Evolutionary conservation across 2,888 invertebrate species (phyloP).

Genomic region (Lydus trimaculatus): DNA sequence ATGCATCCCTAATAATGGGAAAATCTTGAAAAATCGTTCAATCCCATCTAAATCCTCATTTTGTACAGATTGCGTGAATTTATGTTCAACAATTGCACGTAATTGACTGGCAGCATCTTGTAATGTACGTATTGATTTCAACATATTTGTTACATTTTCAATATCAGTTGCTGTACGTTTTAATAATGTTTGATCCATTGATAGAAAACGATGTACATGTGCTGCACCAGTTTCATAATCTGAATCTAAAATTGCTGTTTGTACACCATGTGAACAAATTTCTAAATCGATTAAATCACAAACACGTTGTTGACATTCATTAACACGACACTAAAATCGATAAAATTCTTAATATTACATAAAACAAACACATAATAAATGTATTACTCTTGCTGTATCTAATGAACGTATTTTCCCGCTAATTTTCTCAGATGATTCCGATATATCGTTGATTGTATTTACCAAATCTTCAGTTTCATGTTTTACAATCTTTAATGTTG

Average conservation of each 20-base stretch:
- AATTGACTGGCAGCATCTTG: conserved; percentile 80
- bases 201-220: conserved; percentile 92
- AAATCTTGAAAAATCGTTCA: conserved; percentile 96
- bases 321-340: conserved; percentile 78
- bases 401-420: conserved; percentile 94
- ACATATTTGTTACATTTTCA: conserved; percentile 72
- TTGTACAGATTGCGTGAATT: conserved; percentile 91
- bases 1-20: conserved; percentile 92
- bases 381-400: conserved; percentile 85
- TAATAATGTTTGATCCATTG: conserved; percentile 87
- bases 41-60: conserved; percentile 89
- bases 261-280: conserved; percentile 96
- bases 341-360: conserved; percentile 12
- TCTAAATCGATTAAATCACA: conserved; percentile 95
- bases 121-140: conserved; percentile 74
- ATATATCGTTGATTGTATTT: conserved; percentile 86
- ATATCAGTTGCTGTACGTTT: conserved; percentile 81
- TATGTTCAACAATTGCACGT: conserved; percentile 72
- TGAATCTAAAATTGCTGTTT: conserved; percentile 90
- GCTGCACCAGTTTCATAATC: conserved; percentile 97
- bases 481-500: conserved; percentile 79
- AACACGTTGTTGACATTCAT: conserved; percentile 92
- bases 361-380: not conserved
- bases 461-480: conserved; percentile 82
- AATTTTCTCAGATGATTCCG: conserved; percentile 89